These are phyloP conservation scores for Montipora capricornis DNA, from an alignment of 64 coral and sea anemone genomes.

Conservation along the genomic window DNA sequence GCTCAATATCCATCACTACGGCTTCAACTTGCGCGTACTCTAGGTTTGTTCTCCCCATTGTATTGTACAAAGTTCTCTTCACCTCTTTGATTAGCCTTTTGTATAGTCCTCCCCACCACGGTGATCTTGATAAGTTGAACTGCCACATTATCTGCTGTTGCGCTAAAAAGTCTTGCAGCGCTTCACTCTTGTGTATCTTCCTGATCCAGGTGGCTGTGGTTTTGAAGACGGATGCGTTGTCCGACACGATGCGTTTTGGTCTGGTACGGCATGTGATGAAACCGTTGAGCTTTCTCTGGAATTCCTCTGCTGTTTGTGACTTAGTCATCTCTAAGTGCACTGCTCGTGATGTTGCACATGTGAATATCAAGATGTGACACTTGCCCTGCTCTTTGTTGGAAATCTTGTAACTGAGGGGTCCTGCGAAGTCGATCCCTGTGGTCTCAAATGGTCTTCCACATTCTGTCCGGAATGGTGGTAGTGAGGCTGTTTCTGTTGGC, in stretches of 20 bases:
- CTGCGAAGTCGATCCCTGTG: constrained; percentile 76
- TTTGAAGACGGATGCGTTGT: constrained; percentile 70
- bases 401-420: constrained; percentile 74
- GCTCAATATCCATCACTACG: constrained; percentile 76
- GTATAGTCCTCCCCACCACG: constrained; percentile 78
- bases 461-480: constrained; percentile 72
- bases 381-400: constrained; percentile 53
- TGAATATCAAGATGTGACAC: constrained; percentile 76
- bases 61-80: constrained; percentile 87
- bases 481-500: constrained; percentile 51
- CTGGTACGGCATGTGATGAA: constrained; percentile 77
- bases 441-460: constrained; percentile 63
- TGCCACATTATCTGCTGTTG: too few relatives aligned
- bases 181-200: constrained; percentile 69
- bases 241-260: constrained; percentile 62
- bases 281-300: constrained; percentile 68
- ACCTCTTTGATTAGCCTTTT: constrained; percentile 67
- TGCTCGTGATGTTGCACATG: constrained; percentile 68
- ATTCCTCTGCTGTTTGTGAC: constrained; percentile 79
- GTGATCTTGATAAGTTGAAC: constrained; percentile 31
- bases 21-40: constrained; percentile 54
- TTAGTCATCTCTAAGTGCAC: constrained; percentile 77
- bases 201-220: constrained; percentile 61
- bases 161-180: constrained; percentile 56
- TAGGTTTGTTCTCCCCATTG: constrained; percentile 64